Conservation (phyloP, 2,797 vertebrate species). For the Hephaestus fuliginosus region DNA sequence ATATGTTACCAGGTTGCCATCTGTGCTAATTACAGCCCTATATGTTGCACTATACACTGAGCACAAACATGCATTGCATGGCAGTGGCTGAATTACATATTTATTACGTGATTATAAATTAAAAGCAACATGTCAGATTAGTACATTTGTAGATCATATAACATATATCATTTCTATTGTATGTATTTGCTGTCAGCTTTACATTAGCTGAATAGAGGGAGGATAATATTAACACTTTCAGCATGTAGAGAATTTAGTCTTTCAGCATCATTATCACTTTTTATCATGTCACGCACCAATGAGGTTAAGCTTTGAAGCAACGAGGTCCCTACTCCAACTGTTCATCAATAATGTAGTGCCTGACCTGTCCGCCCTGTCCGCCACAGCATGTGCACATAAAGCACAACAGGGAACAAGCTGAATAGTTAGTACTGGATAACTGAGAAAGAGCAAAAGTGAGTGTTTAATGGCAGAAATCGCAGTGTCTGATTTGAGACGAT, state of each 20-base stretch:
- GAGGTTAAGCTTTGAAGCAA: not conserved
- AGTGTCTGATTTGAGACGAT: not conserved
- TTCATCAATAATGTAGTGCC: constrained; percentile 53
- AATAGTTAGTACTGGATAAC: not conserved
- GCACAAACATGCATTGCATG: not conserved
- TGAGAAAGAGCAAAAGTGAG: no score
- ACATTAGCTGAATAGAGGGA: not conserved
- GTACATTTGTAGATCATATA: not conserved
- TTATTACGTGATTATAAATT: not conserved
- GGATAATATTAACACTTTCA: not conserved
- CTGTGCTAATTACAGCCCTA: not conserved
- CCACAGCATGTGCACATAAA: not conserved
- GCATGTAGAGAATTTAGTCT: not conserved
- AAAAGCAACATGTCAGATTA: not conserved
- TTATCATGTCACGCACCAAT: not conserved
- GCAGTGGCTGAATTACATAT: not conserved
- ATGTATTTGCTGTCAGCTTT: not conserved
- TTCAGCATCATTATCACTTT: not conserved
- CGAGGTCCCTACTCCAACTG: constrained; percentile 16
- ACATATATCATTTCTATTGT: not conserved
- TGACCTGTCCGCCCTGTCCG: constrained; percentile 30
- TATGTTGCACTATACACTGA: not conserved
- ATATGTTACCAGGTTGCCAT: not conserved
- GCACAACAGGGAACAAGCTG: not conserved
- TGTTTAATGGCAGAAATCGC: not conserved